Percentiles rank a stretch among this genome's conserved stretches.
These are phyloP conservation scores for Schizopygopsis pylzovi DNA, from an alignment of 2,797 vertebrate species.

Conservation along the genomic window DNA sequence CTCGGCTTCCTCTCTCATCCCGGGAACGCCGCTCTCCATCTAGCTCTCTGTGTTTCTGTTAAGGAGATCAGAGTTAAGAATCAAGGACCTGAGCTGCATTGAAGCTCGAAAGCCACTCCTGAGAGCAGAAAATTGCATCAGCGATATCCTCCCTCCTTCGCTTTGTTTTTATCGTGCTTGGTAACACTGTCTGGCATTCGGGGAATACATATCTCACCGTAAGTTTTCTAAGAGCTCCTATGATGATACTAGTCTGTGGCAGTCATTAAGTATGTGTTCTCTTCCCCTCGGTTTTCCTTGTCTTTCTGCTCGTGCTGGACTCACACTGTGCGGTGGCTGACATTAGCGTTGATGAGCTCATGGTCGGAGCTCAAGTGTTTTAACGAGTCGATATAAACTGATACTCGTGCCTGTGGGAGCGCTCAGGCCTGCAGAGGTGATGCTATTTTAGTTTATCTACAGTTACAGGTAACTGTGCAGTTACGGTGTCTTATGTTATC, in stretches of 20 bases:
- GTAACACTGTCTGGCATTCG: too few relatives aligned
- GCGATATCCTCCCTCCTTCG: conserved; percentile 66
- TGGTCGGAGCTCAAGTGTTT: conserved; percentile 62
- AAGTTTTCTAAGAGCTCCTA: too few relatives aligned
- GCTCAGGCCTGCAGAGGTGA: conserved; percentile 17
- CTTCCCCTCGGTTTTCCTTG: conserved; percentile 18
- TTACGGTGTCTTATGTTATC: too few relatives aligned
- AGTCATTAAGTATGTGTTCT: too few relatives aligned
- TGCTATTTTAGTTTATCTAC: too few relatives aligned
- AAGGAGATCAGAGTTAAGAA: conserved; percentile 87
- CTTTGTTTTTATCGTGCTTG: conserved; percentile 76
- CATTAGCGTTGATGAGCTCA: conserved; percentile 68
- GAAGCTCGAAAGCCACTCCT: too few relatives aligned
- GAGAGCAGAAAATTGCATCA: too few relatives aligned
- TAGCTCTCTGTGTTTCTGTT: conserved; percentile 76
- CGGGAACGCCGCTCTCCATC: conserved; percentile 68
- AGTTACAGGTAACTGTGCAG: too few relatives aligned
- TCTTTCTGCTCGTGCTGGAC: conserved; percentile 29
- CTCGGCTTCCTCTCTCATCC: conserved; percentile 77
- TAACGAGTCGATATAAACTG: conserved; percentile 67
- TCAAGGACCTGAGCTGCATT: conserved; percentile 66
- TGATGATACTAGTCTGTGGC: conserved; percentile 63
- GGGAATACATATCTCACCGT: conserved; percentile 73
- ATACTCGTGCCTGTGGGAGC: conserved; percentile 47
- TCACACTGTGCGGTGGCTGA: conserved; percentile 31